Percentiles rank a stretch among this genome's conserved stretches.
Evolutionary conservation across 2,797 vertebrate genomes (phyloP).

Genomic region (Geotria australis): DNA sequence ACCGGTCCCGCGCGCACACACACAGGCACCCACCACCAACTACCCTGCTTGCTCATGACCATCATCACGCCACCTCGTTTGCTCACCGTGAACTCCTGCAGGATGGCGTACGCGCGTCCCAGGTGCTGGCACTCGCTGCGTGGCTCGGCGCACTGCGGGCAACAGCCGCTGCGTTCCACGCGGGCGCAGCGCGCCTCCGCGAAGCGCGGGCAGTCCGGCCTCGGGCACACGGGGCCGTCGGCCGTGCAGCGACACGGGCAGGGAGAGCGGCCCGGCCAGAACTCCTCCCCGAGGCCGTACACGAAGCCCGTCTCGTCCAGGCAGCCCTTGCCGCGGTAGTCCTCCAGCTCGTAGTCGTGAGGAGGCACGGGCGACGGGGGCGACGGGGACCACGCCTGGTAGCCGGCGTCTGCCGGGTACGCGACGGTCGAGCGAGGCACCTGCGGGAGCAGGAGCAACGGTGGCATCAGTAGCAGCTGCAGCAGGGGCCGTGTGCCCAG

Average conservation of each 20-base stretch:
- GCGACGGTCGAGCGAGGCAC: no score
- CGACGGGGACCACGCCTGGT: no score
- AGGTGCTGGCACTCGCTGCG: constrained; percentile 90
- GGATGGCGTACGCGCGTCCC: constrained; percentile 50
- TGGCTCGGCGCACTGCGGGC: constrained; percentile 76
- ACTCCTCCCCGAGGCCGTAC: constrained; percentile 76
- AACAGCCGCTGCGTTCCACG: constrained; percentile 86
- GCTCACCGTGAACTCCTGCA: constrained; percentile 94
- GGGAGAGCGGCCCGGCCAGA: constrained; percentile 65
- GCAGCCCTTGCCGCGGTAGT: constrained; percentile 89
- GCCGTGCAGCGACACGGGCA: constrained; percentile 94
- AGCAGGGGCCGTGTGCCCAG: no score
- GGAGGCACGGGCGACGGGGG: constrained; percentile 21
- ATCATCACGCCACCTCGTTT: not conserved
- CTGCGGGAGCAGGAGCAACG: no score
- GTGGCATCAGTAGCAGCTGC: no score
- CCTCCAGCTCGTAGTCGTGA: constrained; percentile 75
- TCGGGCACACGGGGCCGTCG: constrained; percentile 70
- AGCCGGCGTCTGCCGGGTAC: no score
- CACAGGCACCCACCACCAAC: no score
- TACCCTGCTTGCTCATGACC: no score
- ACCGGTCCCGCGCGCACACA: no score
- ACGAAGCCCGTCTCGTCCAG: constrained; percentile 95
- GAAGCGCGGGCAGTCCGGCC: constrained; percentile 74
- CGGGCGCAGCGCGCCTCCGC: constrained; percentile 61